Conservation (phyloP, 2,797 vertebrate species). For the Anguilla megastoma region DNA sequence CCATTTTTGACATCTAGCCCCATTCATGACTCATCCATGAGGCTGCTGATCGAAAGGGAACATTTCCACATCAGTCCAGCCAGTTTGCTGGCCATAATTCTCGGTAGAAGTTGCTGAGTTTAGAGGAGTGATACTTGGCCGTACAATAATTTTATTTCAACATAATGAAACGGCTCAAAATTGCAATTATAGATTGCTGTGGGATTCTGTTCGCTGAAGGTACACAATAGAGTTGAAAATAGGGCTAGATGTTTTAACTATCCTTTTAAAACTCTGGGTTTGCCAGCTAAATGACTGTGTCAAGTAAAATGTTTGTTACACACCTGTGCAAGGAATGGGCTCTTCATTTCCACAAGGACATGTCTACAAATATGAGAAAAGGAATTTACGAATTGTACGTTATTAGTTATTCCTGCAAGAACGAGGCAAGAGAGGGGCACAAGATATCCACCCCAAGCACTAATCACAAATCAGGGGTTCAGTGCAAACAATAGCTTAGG, state of each 20-base stretch:
- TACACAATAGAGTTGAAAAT: neutral
- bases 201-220: neutral
- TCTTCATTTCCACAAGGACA: slow-evolving; percentile 72
- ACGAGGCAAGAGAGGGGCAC: neutral
- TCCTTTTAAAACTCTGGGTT: neutral
- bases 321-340: slow-evolving; percentile 80
- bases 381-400: neutral
- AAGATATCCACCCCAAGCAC: neutral
- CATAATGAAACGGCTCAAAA: neutral
- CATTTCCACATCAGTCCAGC: neutral
- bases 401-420: neutral
- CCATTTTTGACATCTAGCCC: neutral
- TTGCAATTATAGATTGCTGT: neutral
- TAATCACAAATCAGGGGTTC: neutral
- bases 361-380: slow-evolving; percentile 68
- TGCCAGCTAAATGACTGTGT: neutral
- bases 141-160: neutral
- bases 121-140: neutral
- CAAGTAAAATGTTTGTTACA: slow-evolving; percentile 15
- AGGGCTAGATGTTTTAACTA: neutral
- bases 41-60: neutral
- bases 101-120: neutral
- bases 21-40: neutral
- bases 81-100: neutral
- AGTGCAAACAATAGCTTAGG: neutral